phyloP scores from a whole-genome alignment of 37 sponge, comb jelly and placozoan species.

The Beroe ovata region DNA sequence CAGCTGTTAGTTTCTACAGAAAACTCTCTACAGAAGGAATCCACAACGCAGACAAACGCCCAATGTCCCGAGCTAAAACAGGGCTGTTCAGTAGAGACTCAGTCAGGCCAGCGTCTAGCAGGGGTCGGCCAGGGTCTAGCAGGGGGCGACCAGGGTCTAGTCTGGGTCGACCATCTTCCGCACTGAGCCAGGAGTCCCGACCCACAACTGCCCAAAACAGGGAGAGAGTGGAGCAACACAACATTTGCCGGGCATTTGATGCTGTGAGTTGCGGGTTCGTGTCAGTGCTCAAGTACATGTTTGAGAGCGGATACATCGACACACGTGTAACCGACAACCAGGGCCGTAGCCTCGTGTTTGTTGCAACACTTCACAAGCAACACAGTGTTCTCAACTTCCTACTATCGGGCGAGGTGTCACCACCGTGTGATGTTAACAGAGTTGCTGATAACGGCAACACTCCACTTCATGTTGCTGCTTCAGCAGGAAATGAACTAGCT shows the following conservation, averaged over 20 bases:
- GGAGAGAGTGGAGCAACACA: constrained; percentile 16
- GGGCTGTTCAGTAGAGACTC: neutral
- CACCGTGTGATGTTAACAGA: neutral
- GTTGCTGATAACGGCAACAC: constrained; percentile 55
- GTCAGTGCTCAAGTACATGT: constrained; percentile 4
- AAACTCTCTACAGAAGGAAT: neutral
- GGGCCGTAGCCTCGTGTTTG: constrained; percentile 24
- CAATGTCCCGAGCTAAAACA: neutral
- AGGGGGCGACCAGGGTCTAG: neutral
- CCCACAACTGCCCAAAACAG: constrained; percentile 38
- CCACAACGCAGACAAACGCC: neutral
- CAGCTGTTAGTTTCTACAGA: constrained; percentile 19
- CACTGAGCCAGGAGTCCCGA: neutral
- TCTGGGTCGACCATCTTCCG: neutral
- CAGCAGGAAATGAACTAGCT: constrained; percentile 18
- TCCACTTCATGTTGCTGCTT: constrained; percentile 44
- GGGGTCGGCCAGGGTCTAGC: neutral
- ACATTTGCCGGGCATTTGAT: constrained; percentile 37
- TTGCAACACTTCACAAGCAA: constrained; percentile 30
- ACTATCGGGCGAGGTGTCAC: neutral
- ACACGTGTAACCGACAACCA: neutral
- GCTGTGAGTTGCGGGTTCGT: neutral
- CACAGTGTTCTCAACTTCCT: constrained; percentile 3
- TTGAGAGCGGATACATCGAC: neutral
- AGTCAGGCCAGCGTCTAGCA: neutral